Percentiles rank a stretch among this genome's conserved stretches.
Conservation (phyloP, 1,140 invertebrate genomes). For the Macrosteles quadrilineatus region DNA sequence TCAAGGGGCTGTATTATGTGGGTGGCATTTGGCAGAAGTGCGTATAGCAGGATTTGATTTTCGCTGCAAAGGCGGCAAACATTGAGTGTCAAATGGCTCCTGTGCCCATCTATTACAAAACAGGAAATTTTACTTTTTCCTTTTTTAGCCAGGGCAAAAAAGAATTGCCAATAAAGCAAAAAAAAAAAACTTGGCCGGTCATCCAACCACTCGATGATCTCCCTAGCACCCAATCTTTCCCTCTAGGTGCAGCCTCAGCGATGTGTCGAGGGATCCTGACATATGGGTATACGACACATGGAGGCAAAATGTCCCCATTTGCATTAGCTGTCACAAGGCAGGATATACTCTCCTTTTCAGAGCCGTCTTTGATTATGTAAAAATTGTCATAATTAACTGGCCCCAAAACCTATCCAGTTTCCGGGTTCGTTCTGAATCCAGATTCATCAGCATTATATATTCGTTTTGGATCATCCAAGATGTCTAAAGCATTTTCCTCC, state of each 20-base stretch:
- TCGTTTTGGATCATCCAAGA: not conserved
- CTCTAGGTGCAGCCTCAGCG: slow-evolving; percentile 28
- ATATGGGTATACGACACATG: slow-evolving; percentile 15
- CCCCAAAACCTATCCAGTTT: slow-evolving; percentile 2
- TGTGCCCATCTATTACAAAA: slow-evolving; percentile 46
- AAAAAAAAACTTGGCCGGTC: slow-evolving; percentile 43
- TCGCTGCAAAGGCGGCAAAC: too few relatives aligned
- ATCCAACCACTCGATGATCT: slow-evolving; percentile 44
- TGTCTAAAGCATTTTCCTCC: not conserved
- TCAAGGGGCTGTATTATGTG: slow-evolving; percentile 52
- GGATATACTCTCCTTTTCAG: slow-evolving; percentile 13
- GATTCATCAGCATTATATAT: not conserved
- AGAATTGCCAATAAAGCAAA: slow-evolving; percentile 45
- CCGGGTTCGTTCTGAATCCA: not conserved
- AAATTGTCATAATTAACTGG: slow-evolving; percentile 8
- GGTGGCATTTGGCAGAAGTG: slow-evolving; percentile 51
- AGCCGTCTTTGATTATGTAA: slow-evolving; percentile 16
- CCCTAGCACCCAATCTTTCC: slow-evolving; percentile 37
- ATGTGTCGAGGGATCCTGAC: slow-evolving; percentile 3
- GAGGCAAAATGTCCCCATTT: not conserved
- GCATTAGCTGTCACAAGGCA: not conserved
- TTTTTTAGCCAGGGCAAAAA: slow-evolving; percentile 41
- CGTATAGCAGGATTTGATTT: too few relatives aligned
- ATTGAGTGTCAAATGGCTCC: too few relatives aligned
- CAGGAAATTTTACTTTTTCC: slow-evolving; percentile 41